Evolutionary conservation across 2,113 vertebrate genomes (phyloP), one percentile per base, ranked within the genome.

Genomic region (Rhinichthys klamathensis): DNA sequence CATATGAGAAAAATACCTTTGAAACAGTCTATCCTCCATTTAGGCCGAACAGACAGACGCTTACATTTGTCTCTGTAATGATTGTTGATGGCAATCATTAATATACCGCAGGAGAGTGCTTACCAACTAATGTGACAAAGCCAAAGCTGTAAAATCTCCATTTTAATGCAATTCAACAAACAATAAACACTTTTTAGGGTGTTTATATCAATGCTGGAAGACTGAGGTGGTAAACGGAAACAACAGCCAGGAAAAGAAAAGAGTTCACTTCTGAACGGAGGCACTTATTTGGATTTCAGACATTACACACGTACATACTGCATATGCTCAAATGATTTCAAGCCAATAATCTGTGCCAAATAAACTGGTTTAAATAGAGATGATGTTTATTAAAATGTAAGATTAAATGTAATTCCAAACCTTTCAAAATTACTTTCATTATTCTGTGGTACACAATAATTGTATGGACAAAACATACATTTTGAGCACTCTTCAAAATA

Each of bases 1-100:
- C 91, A 92, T 91, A 90, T 90, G 67, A 49, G 49, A 91, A 88
- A 86, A 86, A 87, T 83, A 81, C 86, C 87, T 90, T 88, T 84
- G 80, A 79, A 89, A 91, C 44, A 56, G 82, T 83, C 61, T 25
- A 25, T 80, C 51, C 70, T 13, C 49, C 67, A 83, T 58, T 73
- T 51, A 72, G 27, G 25, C 54, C 27, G 1, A 23, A 69, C 51
- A 32, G 16, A 44, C 49, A 46, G 54, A 63, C 15, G 13, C 65
- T 49, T 44, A 15, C 16, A 65, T 63, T 70, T 65, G 32, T 21
- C 18, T 76, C 11, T 63, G 38, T 77, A 77, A 72, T 49, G 51
- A 35, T 51, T n/a, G 23, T 35, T 67, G 32, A 69, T 58, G 9
- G 60, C n/a, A 27, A 38, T 54, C 18, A 60, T 82, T 83, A 69